Conservation (phyloP, 1,140 invertebrate species). For the Micrasema longulum region DNA sequence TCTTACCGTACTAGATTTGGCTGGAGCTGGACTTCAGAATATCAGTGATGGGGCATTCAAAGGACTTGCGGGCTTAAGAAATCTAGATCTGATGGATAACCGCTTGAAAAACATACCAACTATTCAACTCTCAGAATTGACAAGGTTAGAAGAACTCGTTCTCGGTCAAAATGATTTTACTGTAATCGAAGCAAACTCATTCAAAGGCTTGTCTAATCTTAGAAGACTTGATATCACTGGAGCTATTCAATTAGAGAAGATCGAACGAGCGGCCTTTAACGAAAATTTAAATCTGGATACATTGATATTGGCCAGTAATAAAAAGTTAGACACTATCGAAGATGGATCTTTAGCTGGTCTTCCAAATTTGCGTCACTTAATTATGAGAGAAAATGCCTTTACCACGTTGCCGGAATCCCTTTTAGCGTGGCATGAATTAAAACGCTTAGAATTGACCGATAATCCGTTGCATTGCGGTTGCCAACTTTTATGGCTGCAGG, state of each 20-base stretch:
- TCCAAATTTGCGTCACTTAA: slow-evolving; percentile 80
- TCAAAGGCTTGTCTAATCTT: slow-evolving; percentile 81
- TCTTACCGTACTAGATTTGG: slow-evolving; percentile 81
- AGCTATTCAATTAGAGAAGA: slow-evolving; percentile 74
- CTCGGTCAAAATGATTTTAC: slow-evolving; percentile 87
- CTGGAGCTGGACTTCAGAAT: slow-evolving; percentile 81
- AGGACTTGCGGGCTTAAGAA: slow-evolving; percentile 79
- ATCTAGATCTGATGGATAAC: slow-evolving; percentile 84
- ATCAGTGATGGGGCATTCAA: slow-evolving; percentile 81
- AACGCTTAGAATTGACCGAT: slow-evolving; percentile 81
- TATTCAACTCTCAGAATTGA: slow-evolving; percentile 75
- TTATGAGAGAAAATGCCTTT: slow-evolving; percentile 84
- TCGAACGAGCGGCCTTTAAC: slow-evolving; percentile 81
- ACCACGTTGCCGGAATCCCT: slow-evolving; percentile 79
- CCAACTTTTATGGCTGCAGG: slow-evolving; percentile 81
- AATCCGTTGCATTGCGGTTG: slow-evolving; percentile 88
- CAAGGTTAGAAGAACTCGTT: slow-evolving; percentile 81
- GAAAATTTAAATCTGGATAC: slow-evolving; percentile 86
- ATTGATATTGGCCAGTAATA: slow-evolving; percentile 81
- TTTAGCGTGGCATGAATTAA: slow-evolving; percentile 82
- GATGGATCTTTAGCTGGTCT: slow-evolving; percentile 81
- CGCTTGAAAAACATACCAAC: slow-evolving; percentile 80
- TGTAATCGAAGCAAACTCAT: slow-evolving; percentile 75
- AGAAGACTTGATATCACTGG: slow-evolving; percentile 82
- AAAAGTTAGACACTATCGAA: slow-evolving; percentile 76